These are phyloP conservation scores for Acheta domesticus DNA, from an alignment of 2,888 invertebrate genomes.

Conservation along the genomic window DNA sequence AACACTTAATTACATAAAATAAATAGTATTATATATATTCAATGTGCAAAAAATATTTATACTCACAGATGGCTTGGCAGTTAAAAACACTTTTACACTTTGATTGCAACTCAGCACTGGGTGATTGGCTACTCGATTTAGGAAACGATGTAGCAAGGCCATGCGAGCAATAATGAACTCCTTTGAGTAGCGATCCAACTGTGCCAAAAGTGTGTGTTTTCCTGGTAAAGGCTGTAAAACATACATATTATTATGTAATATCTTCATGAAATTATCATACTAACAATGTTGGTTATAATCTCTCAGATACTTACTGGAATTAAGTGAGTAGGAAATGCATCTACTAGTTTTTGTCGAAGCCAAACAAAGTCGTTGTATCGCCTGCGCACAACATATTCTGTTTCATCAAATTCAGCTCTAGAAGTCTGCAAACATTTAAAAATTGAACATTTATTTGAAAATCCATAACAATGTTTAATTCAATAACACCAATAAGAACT, in stretches of 20 bases:
- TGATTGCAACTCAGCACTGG: conserved; percentile 65
- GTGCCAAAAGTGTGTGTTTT: conserved; percentile 64
- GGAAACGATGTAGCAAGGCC: conserved; percentile 62
- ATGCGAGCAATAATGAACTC: conserved; percentile 66
- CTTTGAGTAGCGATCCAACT: conserved; percentile 66
- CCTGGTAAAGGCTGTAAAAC: conserved; percentile 61
- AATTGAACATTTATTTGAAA: background rate
- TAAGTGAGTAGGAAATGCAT: conserved; percentile 63
- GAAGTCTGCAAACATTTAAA: conserved; percentile 50
- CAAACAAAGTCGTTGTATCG: conserved; percentile 72
- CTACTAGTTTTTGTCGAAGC: conserved; percentile 62
- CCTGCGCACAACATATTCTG: conserved; percentile 62
- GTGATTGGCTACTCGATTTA: conserved; percentile 63
- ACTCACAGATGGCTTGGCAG: conserved; percentile 60
- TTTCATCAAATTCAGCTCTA: conserved; percentile 60
- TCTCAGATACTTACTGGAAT: conserved; percentile 57
- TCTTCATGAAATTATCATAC: background rate
- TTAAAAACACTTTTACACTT: conserved; percentile 62
- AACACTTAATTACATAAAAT: too few species aligned
- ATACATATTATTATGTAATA: conserved; percentile 29
- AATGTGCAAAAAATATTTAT: background rate
- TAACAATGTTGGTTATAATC: background rate
- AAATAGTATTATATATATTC: too few species aligned
- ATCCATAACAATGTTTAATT: too few species aligned
- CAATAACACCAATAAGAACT: conserved; percentile 26